Evolutionary conservation across 2,113 vertebrate species (phyloP), one percentile per base, ranked within the genome.

Genomic region (Seriola dumerili): DNA sequence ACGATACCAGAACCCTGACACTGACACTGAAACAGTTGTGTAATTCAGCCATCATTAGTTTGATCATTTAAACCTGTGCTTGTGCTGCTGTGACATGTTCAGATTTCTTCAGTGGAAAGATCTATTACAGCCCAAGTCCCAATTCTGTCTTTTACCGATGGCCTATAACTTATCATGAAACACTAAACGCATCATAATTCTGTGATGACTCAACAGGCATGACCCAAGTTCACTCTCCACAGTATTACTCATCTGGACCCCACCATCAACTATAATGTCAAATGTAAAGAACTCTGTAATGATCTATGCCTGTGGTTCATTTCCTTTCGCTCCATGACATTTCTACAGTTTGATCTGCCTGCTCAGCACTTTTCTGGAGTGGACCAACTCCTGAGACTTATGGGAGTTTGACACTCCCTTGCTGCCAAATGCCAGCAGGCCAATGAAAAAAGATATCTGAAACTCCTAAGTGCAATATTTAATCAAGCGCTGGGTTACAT

Each of bases 391-490:
- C 23, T 62, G 88, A 87, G 93, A 93, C 87, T 86, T 90, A 80
- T 89, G 81, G 88, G 84, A 93, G 85, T 94, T 94, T 92, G 88
- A 94, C 90, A 90, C 84, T 92, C 93, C 88, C 89, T 90, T 19
- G 82, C 84, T 94, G 92, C 88, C 89, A 93, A 91, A 93, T 90
- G 92, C 89, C 91, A 93, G 86, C 83, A 89, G 85, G 91, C 85
- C 84, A 52, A 78, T 80, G 86, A 84, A 91, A 92, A 94, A 92
- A 88, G 85, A 93, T 91, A 87, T 84, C 66, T 89, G 82, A 90
- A 94, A 89, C 72, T 91, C 85, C 85, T 87, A 81, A 92, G 84
- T 91, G 94, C 94, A 95, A 94, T 95, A 94, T 94, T 95, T 95
- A 94, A 94, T 94, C 92, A 94, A 87, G 90, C 58, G 76, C 91